These are phyloP conservation scores for Acropternis orthonyx DNA, from an alignment of 2,797 vertebrate genomes.

Conservation along the genomic window DNA sequence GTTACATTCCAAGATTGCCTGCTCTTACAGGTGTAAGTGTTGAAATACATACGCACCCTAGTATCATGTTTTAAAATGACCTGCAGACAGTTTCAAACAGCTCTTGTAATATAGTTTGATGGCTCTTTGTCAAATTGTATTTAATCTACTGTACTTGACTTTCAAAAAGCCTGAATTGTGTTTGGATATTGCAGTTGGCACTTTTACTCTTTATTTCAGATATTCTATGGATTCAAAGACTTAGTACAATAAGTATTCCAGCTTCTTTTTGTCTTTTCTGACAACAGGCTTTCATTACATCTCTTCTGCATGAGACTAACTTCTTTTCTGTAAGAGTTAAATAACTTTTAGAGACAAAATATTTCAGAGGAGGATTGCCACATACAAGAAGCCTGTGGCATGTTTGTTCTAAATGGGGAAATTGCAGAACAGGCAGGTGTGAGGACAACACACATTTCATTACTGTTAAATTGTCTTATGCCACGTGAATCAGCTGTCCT, in stretches of 20 bases:
- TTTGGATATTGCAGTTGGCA: background rate
- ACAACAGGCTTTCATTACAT: background rate
- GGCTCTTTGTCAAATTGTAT: background rate
- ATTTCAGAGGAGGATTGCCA: background rate
- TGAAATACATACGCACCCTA: background rate
- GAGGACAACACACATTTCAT: background rate
- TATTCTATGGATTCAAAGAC: background rate
- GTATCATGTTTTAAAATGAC: background rate
- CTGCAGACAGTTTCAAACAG: background rate
- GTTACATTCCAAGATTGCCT: background rate
- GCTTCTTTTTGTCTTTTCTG: background rate
- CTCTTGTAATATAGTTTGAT: background rate
- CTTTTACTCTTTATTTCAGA: background rate
- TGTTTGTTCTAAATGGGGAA: background rate
- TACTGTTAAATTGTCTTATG: background rate
- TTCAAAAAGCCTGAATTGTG: background rate
- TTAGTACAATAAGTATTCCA: background rate
- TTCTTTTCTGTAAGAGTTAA: background rate
- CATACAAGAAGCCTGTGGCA: background rate
- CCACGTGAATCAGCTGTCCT: background rate
- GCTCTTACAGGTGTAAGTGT: background rate
- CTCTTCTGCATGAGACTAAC: background rate
- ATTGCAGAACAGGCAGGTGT: background rate
- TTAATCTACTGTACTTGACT: background rate
- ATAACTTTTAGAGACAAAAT: background rate